These are phyloP conservation scores for Agonopterix heracliana DNA, from an alignment of 2,888 invertebrate species.

Conservation along the genomic window DNA sequence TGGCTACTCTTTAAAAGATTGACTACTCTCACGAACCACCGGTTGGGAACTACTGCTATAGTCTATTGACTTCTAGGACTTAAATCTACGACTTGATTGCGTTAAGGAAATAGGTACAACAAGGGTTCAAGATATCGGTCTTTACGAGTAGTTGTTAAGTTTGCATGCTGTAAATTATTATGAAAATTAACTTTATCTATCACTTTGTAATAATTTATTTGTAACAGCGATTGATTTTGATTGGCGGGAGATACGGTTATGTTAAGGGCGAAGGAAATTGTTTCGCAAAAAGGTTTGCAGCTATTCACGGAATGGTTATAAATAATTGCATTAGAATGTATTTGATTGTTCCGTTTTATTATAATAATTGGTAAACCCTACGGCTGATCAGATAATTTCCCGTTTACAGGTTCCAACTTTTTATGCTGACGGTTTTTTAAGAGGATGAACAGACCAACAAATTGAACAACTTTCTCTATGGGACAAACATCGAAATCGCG, in stretches of 20 bases:
- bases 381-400: no score
- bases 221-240: constrained; percentile 26
- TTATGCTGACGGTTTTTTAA: no score
- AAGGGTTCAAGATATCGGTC: constrained; percentile 24
- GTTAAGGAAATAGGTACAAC: constrained; percentile 30
- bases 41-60: constrained; percentile 13
- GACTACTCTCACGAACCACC: no score
- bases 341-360: background rate
- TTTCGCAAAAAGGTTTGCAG: constrained; percentile 22
- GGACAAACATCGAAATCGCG: no score
- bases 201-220: constrained; percentile 22
- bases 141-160: constrained; percentile 15
- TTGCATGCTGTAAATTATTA: constrained; percentile 24
- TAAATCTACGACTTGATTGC: constrained; percentile 35
- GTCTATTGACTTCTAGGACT: constrained; percentile 34
- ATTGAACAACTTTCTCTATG: no score
- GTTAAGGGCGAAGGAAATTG: constrained; percentile 14
- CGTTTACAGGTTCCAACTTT: no score
- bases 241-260: constrained; percentile 13
- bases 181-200: constrained; percentile 20
- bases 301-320: constrained; percentile 4
- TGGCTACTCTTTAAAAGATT: no score
- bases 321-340: constrained; percentile 9
- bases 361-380: no score
- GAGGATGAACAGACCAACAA: no score